phyloP scores from a whole-genome alignment of 2,113 vertebrate genomes.

The Ceyx cyanopectus region DNA sequence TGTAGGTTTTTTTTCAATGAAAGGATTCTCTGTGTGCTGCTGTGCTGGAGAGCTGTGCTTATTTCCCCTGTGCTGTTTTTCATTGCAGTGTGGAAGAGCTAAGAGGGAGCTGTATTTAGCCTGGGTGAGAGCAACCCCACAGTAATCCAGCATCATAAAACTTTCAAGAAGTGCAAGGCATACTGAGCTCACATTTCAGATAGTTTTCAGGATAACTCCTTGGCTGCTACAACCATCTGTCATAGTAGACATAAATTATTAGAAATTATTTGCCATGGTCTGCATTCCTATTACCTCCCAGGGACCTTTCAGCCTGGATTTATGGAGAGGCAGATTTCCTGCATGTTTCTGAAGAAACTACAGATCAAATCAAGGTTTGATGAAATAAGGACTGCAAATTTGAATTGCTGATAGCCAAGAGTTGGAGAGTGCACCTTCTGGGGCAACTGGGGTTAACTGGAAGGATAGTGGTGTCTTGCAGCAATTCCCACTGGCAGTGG shows the following conservation, averaged over 20 bases:
- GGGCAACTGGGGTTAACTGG: neutral
- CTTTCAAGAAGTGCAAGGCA: constrained; percentile 7
- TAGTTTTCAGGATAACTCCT: constrained; percentile 7
- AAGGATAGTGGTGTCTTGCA: neutral
- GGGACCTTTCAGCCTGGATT: constrained; percentile 43
- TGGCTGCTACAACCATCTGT: neutral
- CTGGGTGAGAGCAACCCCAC: neutral
- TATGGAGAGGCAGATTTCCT: constrained; percentile 10
- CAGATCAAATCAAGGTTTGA: neutral
- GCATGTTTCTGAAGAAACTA: neutral
- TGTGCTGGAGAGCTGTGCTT: neutral
- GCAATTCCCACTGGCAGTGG: neutral
- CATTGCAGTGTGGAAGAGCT: neutral
- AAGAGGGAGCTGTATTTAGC: constrained; percentile 14
- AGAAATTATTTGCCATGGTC: constrained; percentile 30
- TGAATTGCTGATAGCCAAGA: neutral
- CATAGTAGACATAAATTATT: constrained; percentile 48
- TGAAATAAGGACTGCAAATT: neutral
- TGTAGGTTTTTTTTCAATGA: neutral
- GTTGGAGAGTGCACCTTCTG: neutral
- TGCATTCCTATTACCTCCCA: neutral
- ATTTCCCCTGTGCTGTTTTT: constrained; percentile 16
- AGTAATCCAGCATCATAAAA: neutral
- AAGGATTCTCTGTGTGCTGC: neutral
- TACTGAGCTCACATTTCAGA: constrained; percentile 22